Evolutionary conservation across 2,113 vertebrate species (phyloP), one percentile per base, ranked within the genome.

Genomic region (Lycocorax pyrrhopterus): DNA sequence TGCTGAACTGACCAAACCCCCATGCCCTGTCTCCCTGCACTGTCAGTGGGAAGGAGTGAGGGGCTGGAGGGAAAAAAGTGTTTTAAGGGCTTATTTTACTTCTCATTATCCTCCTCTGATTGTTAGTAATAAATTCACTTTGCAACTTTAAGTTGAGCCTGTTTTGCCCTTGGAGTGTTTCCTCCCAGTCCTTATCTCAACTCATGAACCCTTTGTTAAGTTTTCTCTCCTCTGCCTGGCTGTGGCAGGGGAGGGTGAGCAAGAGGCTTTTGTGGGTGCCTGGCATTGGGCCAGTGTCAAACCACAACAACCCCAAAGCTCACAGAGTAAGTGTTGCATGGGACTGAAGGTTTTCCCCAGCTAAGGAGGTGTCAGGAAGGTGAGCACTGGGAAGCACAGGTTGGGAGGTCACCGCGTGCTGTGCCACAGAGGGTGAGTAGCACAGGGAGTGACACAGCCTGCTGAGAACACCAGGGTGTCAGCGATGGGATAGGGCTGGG

Each of bases 121-220:
- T 56, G 55, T 56, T 56, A 56, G 55, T n/a, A n/a, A 23, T n/a
- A n/a, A 58, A n/a, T n/a, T n/a, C 32, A 33, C 32, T 58, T n/a
- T n/a, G 33, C 1, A 22, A 0, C 55, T n/a, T 1, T 10, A 58
- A 23, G 21, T 0, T 58, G 33, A 58, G 33, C 33, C 55, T 58
- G 55, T 58, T 58, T 23, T 58, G 33, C 33, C 21, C 55, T n/a
- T 58, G 55, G 33, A n/a, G 33, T 23, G 55, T 58, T 58, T 58
- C 3, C 33, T 58, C 13, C 21, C 1, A 1, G 21, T 58, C 33
- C 55, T 58, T 23, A 33, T 33, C 53, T 56, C 19, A n/a, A n/a
- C 55, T 58, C 53, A 39, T 39, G 21, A 58, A 16, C 56, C 13
- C 33, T 58, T n/a, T 4, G 33, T 58, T 58, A 58, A n/a, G 2